A percentile compares a stretch with the other conserved stretches of the same genome.
These are phyloP conservation scores for Cheilosia grossa DNA, from an alignment of 2,888 invertebrate genomes.

Conservation along the genomic window DNA sequence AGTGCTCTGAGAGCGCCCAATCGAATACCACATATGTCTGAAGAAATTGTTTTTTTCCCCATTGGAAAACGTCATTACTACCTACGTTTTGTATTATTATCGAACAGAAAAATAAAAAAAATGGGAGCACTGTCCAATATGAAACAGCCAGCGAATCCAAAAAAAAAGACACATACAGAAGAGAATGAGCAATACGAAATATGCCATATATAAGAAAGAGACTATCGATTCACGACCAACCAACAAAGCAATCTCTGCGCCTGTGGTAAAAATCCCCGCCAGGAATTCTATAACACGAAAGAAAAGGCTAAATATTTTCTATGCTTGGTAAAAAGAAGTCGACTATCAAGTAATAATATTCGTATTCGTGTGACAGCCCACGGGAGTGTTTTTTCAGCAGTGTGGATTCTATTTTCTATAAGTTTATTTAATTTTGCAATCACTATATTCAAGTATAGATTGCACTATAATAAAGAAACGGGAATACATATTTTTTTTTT, in stretches of 20 bases:
- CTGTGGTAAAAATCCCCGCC: conserved; percentile 16
- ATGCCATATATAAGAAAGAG: conserved; percentile 6
- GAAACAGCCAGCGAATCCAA: too few species aligned
- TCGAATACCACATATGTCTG: too few species aligned
- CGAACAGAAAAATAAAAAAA: too few species aligned
- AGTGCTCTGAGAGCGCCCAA: too few species aligned
- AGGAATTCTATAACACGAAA: conserved; percentile 9
- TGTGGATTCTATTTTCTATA: conserved; percentile 50
- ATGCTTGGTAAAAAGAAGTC: conserved; percentile 57
- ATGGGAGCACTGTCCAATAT: too few species aligned
- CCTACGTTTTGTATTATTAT: too few species aligned
- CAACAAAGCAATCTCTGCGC: conserved; percentile 6
- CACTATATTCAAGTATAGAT: background rate
- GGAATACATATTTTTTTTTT: conserved; percentile 7
- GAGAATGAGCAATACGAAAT: background rate
- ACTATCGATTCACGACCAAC: conserved; percentile 3
- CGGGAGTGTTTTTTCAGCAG: conserved; percentile 51
- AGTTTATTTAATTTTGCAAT: conserved; percentile 29
- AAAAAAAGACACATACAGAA: too few species aligned
- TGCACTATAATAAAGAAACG: conserved; percentile 17
- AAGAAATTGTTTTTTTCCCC: too few species aligned
- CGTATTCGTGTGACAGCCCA: conserved; percentile 55
- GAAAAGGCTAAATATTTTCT: conserved; percentile 37
- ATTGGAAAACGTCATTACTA: too few species aligned
- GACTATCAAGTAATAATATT: conserved; percentile 29